Evolutionary conservation across 53 echinoderm and acorn worm genomes (phyloP).

Genomic region (Paracentrotus lividus): DNA sequence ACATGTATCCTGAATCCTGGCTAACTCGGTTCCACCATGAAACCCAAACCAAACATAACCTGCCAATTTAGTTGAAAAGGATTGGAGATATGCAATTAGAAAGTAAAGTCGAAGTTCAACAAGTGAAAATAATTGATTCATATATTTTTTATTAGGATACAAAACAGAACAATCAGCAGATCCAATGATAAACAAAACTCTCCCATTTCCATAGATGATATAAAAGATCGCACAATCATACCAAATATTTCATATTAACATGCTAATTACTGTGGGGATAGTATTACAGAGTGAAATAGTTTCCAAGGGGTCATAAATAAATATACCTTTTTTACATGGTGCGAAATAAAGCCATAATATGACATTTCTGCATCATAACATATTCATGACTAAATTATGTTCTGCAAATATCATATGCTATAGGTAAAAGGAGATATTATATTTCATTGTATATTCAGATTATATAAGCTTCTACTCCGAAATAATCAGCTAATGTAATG

Average conservation of each 20-base stretch:
- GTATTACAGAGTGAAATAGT: neutral
- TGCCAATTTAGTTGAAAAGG: too few relatives aligned
- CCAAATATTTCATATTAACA: neutral
- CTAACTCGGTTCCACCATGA: too few relatives aligned
- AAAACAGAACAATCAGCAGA: conserved; percentile 1
- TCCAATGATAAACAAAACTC: neutral
- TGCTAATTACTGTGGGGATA: neutral
- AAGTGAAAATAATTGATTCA: neutral
- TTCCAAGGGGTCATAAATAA: neutral
- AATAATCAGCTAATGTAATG: too few relatives aligned
- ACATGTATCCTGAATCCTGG: too few relatives aligned
- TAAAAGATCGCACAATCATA: neutral
- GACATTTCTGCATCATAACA: neutral
- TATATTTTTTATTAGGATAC: neutral
- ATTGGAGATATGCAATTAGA: too few relatives aligned
- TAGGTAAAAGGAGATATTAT: too few relatives aligned
- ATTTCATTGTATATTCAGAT: too few relatives aligned
- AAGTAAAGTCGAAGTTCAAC: neutral
- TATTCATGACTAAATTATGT: neutral
- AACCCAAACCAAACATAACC: too few relatives aligned
- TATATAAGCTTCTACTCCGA: too few relatives aligned
- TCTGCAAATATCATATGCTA: neutral
- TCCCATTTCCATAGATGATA: conserved; percentile 7
- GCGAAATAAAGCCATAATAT: neutral
- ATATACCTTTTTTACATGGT: neutral